Conservation (phyloP, 2,888 invertebrate species). For the Callosobruchus maculatus region DNA sequence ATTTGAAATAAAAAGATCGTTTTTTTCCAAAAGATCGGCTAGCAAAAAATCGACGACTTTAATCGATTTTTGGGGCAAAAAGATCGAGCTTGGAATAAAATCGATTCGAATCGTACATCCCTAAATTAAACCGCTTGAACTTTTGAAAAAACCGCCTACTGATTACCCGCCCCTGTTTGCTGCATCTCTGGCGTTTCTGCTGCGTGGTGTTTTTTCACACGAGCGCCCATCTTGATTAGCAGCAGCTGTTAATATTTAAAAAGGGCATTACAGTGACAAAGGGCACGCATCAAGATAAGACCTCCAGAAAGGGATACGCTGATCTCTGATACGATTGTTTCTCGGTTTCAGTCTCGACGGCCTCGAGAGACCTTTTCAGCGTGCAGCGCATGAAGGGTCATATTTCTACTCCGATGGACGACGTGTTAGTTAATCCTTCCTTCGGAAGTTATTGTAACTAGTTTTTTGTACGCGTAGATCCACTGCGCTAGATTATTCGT, state of each 20-base stretch:
- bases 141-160: too few species aligned
- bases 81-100: too few species aligned
- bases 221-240: conserved; percentile 26
- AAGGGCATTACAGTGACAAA: conserved; percentile 36
- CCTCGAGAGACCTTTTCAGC: neutral
- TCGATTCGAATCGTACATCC: too few species aligned
- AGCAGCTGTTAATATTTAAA: conserved; percentile 39
- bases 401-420: neutral
- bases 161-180: too few species aligned
- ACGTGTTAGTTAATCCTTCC: neutral
- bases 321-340: conserved; percentile 23
- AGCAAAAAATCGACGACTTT: too few species aligned
- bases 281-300: conserved; percentile 18
- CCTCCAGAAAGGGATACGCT: conserved; percentile 6
- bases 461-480: neutral
- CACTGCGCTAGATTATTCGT: neutral
- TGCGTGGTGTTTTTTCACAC: conserved; percentile 19
- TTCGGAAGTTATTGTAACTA: neutral
- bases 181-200: neutral
- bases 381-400: neutral
- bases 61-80: too few species aligned
- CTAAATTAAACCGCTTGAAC: too few species aligned
- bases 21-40: too few species aligned
- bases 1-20: too few species aligned
- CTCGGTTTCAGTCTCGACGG: conserved; percentile 2